phyloP scores from a whole-genome alignment of 2,888 invertebrate species.

The Danaus chrysippus region DNA sequence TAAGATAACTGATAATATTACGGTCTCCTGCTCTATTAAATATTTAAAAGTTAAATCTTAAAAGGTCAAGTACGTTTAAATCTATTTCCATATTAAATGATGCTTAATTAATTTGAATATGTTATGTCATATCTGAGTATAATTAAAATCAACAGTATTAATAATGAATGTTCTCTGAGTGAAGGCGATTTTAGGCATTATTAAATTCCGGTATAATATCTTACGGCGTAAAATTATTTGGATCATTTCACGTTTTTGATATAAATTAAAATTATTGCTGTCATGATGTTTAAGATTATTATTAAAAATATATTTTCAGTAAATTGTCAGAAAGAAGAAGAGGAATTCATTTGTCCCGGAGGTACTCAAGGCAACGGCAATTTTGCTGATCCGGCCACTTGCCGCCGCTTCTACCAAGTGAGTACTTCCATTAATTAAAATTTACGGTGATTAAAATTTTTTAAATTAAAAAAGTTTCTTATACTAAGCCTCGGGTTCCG shows the following conservation, averaged over 20 bases:
- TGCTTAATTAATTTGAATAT: not conserved
- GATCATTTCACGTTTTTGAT: slow-evolving; percentile 1
- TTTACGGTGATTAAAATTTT: slow-evolving; percentile 17
- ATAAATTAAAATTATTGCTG: slow-evolving; percentile 10
- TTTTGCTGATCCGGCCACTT: slow-evolving; percentile 93
- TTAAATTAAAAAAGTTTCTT: slow-evolving; percentile 15
- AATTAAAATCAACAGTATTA: not conserved
- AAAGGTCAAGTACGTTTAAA: not conserved
- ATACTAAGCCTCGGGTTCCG: not conserved
- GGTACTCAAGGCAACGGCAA: slow-evolving; percentile 89
- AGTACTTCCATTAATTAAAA: slow-evolving; percentile 35
- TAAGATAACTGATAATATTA: not conserved
- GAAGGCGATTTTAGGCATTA: not conserved
- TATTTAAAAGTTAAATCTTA: not conserved
- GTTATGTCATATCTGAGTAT: not conserved
- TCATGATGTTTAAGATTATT: slow-evolving; percentile 10
- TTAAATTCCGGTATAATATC: slow-evolving; percentile 1
- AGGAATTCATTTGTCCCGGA: slow-evolving; percentile 89
- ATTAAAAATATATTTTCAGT: slow-evolving; percentile 48
- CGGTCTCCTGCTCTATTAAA: not conserved
- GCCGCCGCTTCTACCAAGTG: slow-evolving; percentile 94
- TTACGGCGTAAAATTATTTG: not conserved
- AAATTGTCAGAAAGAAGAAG: slow-evolving; percentile 64
- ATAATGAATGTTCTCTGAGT: slow-evolving; percentile 2
- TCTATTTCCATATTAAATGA: not conserved